Evolutionary conservation across 2,888 invertebrate genomes (phyloP).

Genomic region (Cheiracanthium punctorium): DNA sequence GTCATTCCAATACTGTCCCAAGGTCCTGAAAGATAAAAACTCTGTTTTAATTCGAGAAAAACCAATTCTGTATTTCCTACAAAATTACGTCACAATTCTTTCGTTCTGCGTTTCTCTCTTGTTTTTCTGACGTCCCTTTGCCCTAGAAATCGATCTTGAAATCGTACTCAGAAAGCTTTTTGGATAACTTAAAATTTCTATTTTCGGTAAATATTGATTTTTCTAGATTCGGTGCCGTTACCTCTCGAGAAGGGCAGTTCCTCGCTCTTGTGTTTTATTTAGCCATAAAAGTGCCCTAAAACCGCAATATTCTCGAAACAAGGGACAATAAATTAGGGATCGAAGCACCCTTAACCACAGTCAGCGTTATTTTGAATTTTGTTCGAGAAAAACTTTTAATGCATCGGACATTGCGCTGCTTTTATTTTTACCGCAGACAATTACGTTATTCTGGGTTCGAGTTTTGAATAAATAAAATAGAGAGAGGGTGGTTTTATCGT

Average conservation of each 20-base stretch:
- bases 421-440: no score
- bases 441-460: no score
- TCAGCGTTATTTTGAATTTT: not conserved
- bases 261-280: not conserved
- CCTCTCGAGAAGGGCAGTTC: not conserved
- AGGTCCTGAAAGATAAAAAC: no score
- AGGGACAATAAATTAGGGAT: not conserved
- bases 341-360: not conserved
- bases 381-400: not conserved
- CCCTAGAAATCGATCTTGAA: not conserved
- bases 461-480: no score
- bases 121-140: not conserved
- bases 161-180: not conserved
- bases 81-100: no score
- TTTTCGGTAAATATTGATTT: conserved; percentile 1
- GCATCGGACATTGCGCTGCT: not conserved
- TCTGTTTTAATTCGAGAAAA: no score
- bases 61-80: no score
- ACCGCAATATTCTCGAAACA: not conserved
- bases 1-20: no score
- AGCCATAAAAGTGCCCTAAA: not conserved
- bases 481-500: no score
- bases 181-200: not conserved
- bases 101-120: no score
- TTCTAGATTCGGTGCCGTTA: not conserved